phyloP scores from a whole-genome alignment of 2,888 invertebrate genomes.

The Chrysolina americana region DNA sequence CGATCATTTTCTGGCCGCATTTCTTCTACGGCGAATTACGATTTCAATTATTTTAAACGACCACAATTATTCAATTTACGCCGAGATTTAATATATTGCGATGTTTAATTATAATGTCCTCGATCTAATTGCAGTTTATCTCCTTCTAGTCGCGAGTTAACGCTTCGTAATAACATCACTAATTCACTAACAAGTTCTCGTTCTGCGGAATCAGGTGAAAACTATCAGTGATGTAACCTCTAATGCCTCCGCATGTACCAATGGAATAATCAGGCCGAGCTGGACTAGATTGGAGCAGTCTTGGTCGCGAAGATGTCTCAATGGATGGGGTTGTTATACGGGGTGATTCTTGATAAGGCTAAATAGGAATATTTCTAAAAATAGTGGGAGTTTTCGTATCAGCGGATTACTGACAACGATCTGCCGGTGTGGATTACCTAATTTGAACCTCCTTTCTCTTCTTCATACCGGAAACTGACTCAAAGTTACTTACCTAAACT shows the following conservation, averaged over 20 bases:
- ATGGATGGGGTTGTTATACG: too few relatives aligned
- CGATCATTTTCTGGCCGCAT: conserved; percentile 38
- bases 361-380: too few relatives aligned
- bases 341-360: too few relatives aligned
- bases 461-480: too few relatives aligned
- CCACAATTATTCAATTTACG: conserved; percentile 48
- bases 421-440: too few relatives aligned
- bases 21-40: conserved; percentile 42
- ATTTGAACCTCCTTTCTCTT: too few relatives aligned
- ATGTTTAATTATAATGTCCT: conserved; percentile 48
- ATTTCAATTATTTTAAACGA: conserved; percentile 48
- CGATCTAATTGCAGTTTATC: conserved; percentile 52
- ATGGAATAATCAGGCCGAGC: background rate
- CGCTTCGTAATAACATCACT: conserved; percentile 36
- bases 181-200: conserved; percentile 28
- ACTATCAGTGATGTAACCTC: conserved; percentile 1
- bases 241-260: background rate
- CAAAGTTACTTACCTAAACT: too few relatives aligned
- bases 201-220: conserved; percentile 23
- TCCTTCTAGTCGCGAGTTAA: conserved; percentile 37
- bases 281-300: background rate
- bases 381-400: too few relatives aligned
- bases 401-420: too few relatives aligned
- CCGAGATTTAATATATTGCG: conserved; percentile 47
- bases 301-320: too few relatives aligned